Evolutionary conservation across 2,888 invertebrate genomes (phyloP).

Genomic region (Alitta virens): DNA sequence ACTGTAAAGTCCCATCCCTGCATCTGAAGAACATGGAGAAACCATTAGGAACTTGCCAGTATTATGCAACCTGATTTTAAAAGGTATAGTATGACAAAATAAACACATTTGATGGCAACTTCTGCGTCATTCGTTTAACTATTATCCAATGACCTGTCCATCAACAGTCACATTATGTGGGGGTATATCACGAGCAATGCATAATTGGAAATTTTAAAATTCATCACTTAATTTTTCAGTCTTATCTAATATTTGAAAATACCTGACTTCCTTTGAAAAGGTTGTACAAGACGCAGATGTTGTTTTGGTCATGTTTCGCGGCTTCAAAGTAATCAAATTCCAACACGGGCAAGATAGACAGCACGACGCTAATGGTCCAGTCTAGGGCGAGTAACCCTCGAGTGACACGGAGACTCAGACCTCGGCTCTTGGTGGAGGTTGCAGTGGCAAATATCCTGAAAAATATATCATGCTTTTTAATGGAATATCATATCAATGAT

Average conservation of each 20-base stretch:
- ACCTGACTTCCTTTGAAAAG: background rate
- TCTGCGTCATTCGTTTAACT: no score
- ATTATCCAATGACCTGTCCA: no score
- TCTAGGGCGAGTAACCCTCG: constrained; percentile 13
- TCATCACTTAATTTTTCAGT: background rate
- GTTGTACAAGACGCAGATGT: background rate
- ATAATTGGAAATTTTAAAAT: background rate
- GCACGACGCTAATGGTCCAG: constrained; percentile 7
- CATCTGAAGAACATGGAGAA: no score
- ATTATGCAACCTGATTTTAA: no score
- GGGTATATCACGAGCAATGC: background rate
- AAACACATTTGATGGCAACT: no score
- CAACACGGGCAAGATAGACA: constrained; percentile 10
- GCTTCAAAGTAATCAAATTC: constrained; percentile 14
- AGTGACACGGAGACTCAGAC: background rate
- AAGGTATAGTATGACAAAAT: no score
- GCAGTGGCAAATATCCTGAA: no score
- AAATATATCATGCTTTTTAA: no score
- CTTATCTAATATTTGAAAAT: background rate
- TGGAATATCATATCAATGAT: no score
- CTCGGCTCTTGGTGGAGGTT: background rate
- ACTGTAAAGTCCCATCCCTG: background rate
- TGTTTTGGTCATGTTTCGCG: background rate
- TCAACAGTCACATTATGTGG: no score
- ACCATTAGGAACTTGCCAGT: no score